Evolutionary conservation across 2,797 vertebrate genomes (phyloP), one percentile per base, ranked within the genome.

Genomic region (Morelia viridis): DNA sequence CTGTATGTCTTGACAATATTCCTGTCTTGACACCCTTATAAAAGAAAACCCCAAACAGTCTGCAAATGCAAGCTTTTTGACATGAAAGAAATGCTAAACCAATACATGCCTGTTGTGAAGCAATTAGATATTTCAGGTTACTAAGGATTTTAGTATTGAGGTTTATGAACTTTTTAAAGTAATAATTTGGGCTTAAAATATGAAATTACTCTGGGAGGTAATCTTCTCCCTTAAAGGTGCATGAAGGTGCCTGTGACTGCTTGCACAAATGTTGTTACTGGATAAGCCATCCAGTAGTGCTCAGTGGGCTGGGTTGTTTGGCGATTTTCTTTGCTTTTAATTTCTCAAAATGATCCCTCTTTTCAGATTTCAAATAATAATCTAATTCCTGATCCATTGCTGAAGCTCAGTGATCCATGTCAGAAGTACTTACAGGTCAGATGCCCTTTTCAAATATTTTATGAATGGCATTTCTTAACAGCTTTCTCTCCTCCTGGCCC

Each of bases 371-470:
- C 97, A 97, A 96, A 96, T 97, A 97, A 94, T 98, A 98, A 97
- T 95, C 96, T 93, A 95, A 96, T 96, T 97, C 97, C 97, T 96
- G 97, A 95, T 95, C 96, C 96, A 94, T 95, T 97, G 97, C 97
- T 96, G 97, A 97, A 94, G 92, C 93, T 97, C 96, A 15, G 96
- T 94, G 97, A 97, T 93, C 97, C 97, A 97, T 98, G 97, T 98
- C 98, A 97, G 98, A 98, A 97, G 97, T 97, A 97, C 97, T 98
- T 97, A 97, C 97, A 98, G 98, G 98, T 98, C 96, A 98, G 98
- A 97, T 90, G 95, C 84, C 93, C 95, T 97, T 84, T 97, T 95
- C 94, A 92, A 89, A 92, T 97, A 93, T 97, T 96, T 95, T 89
- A 92, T 97, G 68, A 92, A 68, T 65, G 95, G 71, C 90, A 68